These are phyloP conservation scores for Borostomias antarcticus DNA, from an alignment of 2,797 vertebrate species.

Conservation along the genomic window DNA sequence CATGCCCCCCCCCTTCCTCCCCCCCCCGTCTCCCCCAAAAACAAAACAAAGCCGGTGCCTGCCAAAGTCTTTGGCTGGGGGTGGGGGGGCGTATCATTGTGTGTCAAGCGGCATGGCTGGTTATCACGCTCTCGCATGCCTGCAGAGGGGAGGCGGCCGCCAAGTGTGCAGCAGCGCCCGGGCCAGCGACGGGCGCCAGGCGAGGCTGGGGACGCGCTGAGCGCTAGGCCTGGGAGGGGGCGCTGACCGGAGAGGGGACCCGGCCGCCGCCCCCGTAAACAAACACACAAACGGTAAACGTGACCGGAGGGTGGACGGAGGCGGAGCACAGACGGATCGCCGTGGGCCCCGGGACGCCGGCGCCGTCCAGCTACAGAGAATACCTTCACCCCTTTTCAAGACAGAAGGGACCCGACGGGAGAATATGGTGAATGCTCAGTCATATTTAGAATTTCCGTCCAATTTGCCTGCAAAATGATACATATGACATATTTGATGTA, in stretches of 20 bases:
- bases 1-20: neutral
- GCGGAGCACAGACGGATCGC: neutral
- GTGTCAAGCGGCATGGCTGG: constrained; percentile 64
- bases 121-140: constrained; percentile 73
- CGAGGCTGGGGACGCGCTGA: constrained; percentile 21
- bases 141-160: constrained; percentile 59
- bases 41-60: constrained; percentile 59
- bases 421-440: neutral
- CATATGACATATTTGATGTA: neutral
- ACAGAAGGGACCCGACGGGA: neutral
- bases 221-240: constrained; percentile 11
- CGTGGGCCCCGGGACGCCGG: neutral
- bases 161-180: constrained; percentile 58
- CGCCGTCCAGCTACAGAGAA: neutral
- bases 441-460: too few relatives aligned
- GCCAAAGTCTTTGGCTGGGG: constrained; percentile 58
- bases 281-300: constrained; percentile 21
- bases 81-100: constrained; percentile 45
- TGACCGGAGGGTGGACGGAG: constrained; percentile 13
- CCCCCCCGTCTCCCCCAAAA: constrained; percentile 28
- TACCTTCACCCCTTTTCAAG: neutral
- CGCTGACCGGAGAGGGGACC: neutral
- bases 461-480: neutral
- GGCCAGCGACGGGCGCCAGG: constrained; percentile 43
- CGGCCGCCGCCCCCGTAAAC: neutral